A percentile compares a stretch with the other conserved stretches of the same genome.
Conservation (phyloP, 1,140 invertebrate genomes). For the Lepidurus packardi region DNA sequence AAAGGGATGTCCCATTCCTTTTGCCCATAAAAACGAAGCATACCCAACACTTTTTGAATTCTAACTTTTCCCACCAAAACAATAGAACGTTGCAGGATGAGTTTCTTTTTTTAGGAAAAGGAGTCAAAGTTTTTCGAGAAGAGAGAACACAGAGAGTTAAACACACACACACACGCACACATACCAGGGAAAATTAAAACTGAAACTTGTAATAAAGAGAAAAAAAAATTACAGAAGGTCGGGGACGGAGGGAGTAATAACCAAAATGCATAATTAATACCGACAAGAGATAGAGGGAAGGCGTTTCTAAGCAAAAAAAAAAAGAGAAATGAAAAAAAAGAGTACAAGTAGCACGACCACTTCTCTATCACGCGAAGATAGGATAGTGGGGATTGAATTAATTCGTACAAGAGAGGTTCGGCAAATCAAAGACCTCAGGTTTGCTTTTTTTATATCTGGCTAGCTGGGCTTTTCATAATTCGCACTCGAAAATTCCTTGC, state of each 20-base stretch:
- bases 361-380: neutral
- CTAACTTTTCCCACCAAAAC: neutral
- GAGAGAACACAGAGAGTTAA: neutral
- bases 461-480: neutral
- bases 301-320: neutral
- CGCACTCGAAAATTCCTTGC: neutral
- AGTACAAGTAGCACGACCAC: neutral
- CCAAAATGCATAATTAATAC: slow-evolving; percentile 11
- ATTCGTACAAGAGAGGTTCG: slow-evolving; percentile 21
- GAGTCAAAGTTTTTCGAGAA: neutral
- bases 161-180: neutral
- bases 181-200: neutral
- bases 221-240: neutral
- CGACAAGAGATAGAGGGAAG: neutral
- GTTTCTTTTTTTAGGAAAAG: neutral
- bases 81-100: neutral
- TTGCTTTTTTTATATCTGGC: neutral
- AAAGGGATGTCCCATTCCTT: neutral
- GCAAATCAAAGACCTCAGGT: slow-evolving; percentile 7
- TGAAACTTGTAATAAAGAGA: neutral
- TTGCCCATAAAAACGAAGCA: neutral
- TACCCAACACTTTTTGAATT: neutral
- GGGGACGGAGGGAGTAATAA: slow-evolving; percentile 17
- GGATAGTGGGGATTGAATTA: neutral
- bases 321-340: neutral